Conservation (phyloP, 2,888 invertebrate genomes). For the Rhingia rostrata region DNA sequence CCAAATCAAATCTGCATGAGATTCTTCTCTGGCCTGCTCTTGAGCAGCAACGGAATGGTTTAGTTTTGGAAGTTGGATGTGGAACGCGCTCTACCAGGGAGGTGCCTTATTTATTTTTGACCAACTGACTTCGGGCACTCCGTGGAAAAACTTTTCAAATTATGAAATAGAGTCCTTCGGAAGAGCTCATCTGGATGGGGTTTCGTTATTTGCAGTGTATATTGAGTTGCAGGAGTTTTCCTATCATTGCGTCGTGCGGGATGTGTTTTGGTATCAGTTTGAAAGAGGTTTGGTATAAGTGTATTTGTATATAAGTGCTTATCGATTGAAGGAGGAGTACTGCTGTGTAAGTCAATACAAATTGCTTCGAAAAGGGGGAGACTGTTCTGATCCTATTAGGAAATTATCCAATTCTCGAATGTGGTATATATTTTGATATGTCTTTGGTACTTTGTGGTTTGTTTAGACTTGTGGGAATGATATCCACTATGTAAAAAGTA, state of each 20-base stretch:
- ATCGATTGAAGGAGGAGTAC: neutral
- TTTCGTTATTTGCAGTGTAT: conserved; percentile 5
- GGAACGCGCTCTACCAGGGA: neutral
- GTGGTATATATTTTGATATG: no score
- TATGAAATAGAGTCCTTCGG: conserved; percentile 49
- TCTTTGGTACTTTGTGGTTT: no score
- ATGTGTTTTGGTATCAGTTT: neutral
- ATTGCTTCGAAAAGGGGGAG: no score
- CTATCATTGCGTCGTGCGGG: neutral
- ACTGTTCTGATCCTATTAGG: no score
- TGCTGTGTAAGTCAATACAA: no score
- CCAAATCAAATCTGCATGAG: conserved; percentile 29
- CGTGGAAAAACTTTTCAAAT: conserved; percentile 63
- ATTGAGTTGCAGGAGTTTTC: conserved; percentile 4
- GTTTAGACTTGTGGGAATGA: no score
- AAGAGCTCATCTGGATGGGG: conserved; percentile 32
- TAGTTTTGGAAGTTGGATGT: neutral
- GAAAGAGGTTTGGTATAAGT: neutral
- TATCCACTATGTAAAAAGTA: no score
- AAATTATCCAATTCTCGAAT: no score
- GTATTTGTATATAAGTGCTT: conserved; percentile 10
- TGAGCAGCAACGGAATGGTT: neutral
- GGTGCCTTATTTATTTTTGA: conserved; percentile 43
- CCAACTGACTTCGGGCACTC: conserved; percentile 41
- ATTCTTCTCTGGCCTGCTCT: neutral